Conservation (phyloP, 2,797 vertebrate species). For the Hyperoplus immaculatus region DNA sequence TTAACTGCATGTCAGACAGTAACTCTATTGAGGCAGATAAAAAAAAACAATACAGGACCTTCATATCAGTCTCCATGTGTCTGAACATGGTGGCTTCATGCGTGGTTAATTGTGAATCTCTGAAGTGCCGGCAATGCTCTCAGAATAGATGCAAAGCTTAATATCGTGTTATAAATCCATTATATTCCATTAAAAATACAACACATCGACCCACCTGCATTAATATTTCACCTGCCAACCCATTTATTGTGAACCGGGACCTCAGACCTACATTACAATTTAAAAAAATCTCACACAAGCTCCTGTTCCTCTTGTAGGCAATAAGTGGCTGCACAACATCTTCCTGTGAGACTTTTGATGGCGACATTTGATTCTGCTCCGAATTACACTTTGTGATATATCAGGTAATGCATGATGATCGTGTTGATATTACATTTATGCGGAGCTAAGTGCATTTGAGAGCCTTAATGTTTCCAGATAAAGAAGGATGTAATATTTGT, state of each 20-base stretch:
- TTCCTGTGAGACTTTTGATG: slow-evolving; percentile 44
- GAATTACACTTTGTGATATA: slow-evolving; percentile 58
- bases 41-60: not conserved
- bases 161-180: slow-evolving; percentile 72
- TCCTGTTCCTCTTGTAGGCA: slow-evolving; percentile 33
- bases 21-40: slow-evolving; percentile 32
- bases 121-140: slow-evolving; percentile 6
- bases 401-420: slow-evolving; percentile 44
- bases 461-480: slow-evolving; percentile 24
- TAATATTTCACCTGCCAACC: slow-evolving; percentile 77
- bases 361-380: slow-evolving; percentile 26
- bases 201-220: slow-evolving; percentile 62
- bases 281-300: slow-evolving; percentile 46
- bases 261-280: slow-evolving; percentile 55
- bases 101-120: slow-evolving; percentile 8
- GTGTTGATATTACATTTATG: slow-evolving; percentile 49
- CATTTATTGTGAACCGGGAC: slow-evolving; percentile 67
- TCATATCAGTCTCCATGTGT: not conserved
- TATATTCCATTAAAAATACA: slow-evolving; percentile 75
- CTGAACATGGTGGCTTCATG: not conserved
- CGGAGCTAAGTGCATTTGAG: slow-evolving; percentile 1
- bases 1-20: slow-evolving; percentile 46
- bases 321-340: slow-evolving; percentile 42
- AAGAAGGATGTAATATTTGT: not conserved
- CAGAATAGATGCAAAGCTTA: slow-evolving; percentile 33